Base-by-base conservation (phyloP, 2,888 invertebrate species). In the Adelognathus sp. region DNA sequence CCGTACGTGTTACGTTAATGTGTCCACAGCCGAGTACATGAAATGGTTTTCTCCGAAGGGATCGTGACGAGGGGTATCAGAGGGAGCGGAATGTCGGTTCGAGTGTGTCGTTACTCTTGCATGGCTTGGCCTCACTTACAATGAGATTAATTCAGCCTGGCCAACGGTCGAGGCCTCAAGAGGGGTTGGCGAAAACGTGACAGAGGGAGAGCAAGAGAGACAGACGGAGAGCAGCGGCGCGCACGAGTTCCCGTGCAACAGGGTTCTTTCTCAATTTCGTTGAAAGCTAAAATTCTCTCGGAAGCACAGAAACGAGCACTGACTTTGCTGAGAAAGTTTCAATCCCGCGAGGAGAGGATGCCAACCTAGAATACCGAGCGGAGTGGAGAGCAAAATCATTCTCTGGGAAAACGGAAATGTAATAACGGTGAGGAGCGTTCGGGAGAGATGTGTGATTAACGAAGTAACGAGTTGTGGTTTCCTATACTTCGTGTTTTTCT, bases 131-230 rank as follows among this genome's bases (percentile, higher is more conserved):
- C 46, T 56, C 77, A 46, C 46, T 67, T 56, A 56, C 76, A 77
- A 77, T 72, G 36, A 61, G 66, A 77, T 77, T 77, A 72, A 72
- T 72, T 77, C 77, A 54, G 72, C 67, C 61, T 72, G 60, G 50
- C 77, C 67, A 56, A 44, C 41, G 54, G 67, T 31, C 72, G 72
- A 72, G 39, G 44, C 54, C 58, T 27, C 14, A 21, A 16, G 27
- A n/a, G 39, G 29, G 50, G 39, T 21, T 33, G 61, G n/a, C 11
- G 61, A 18, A 31, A n/a, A n/a, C n/a, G n/a, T 16, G 54, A 21
- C 29, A 31, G 16, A 56, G 18, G 3, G 41, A n/a, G 41, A 41
- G 14, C n/a, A 14, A 5, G 14, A 41, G n/a, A 14, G 41, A 41
- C 21, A 24, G n/a, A n/a, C n/a, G n/a, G n/a, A n/a, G 46, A 24